Evolutionary conservation across 2,113 vertebrate genomes (phyloP).

Genomic region (Etheostoma spectabile): DNA sequence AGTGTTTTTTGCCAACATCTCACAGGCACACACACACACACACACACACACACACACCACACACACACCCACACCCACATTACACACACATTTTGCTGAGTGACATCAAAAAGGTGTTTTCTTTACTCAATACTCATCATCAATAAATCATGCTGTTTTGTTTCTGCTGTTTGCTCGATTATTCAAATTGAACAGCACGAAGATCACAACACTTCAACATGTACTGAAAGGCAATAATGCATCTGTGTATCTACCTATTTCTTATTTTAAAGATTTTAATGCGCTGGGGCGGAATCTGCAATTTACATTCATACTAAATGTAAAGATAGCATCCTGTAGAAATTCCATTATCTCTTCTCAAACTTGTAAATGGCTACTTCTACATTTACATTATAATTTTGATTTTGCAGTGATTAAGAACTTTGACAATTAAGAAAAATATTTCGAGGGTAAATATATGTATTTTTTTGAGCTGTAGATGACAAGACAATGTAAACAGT

Average conservation of each 20-base stretch:
- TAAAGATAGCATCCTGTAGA: neutral
- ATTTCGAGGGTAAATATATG: neutral
- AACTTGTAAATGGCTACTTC: neutral
- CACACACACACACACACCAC: neutral
- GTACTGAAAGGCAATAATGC: neutral
- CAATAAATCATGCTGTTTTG: constrained; percentile 64
- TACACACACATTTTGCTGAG: constrained; percentile 59
- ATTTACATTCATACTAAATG: neutral
- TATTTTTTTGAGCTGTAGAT: neutral
- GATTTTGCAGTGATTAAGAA: neutral
- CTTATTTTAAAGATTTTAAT: neutral
- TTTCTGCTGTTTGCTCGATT: constrained; percentile 23
- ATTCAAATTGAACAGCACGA: constrained; percentile 1
- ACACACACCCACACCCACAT: constrained; percentile 5
- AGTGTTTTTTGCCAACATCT: constrained; percentile 62
- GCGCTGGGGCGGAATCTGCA: neutral
- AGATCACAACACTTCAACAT: constrained; percentile 13
- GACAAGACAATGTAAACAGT: neutral
- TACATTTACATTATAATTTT: neutral
- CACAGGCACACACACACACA: constrained; percentile 40
- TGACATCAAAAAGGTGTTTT: constrained; percentile 58
- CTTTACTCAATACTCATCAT: constrained; percentile 51
- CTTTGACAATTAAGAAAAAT: neutral
- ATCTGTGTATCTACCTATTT: neutral
- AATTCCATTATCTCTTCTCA: no score